A percentile compares a stretch with the other conserved stretches of the same genome.
These are phyloP conservation scores for Dreissena rostriformis DNA, from an alignment of 1,140 invertebrate genomes.

Conservation along the genomic window DNA sequence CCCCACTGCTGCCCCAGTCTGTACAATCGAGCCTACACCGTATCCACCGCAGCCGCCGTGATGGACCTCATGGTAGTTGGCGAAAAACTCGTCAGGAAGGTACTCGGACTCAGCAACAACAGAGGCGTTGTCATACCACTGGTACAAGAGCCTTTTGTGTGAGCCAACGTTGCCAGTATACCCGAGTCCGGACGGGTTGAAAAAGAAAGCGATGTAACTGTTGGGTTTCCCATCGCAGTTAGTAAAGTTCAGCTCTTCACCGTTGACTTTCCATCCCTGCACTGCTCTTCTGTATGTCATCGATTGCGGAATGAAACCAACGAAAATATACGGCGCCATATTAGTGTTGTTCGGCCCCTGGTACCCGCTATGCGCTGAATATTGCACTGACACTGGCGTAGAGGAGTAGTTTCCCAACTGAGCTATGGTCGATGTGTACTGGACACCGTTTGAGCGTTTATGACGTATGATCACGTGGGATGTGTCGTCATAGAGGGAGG, in stretches of 20 bases:
- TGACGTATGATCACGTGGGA: neutral
- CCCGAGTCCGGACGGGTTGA: neutral
- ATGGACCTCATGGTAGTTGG: neutral
- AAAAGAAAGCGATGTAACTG: constrained; percentile 13
- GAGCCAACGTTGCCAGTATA: neutral
- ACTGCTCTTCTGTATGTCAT: neutral
- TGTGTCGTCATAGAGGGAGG: neutral
- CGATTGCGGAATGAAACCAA: neutral
- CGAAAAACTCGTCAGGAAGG: neutral
- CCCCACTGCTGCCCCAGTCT: neutral
- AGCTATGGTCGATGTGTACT: neutral
- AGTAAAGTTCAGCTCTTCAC: neutral
- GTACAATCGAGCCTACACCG: neutral
- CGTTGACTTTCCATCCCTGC: constrained; percentile 10
- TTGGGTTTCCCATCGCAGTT: constrained; percentile 28
- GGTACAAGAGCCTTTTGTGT: neutral
- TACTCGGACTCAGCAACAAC: neutral
- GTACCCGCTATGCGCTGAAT: neutral
- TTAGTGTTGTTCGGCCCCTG: neutral
- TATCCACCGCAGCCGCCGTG: neutral
- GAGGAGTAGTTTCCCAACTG: neutral
- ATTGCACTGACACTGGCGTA: neutral
- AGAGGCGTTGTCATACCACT: neutral
- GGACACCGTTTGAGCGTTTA: neutral
- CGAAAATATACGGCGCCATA: neutral